Base-by-base conservation (phyloP, 2,888 invertebrate genomes). In the Pheosia gnoma region DNA sequence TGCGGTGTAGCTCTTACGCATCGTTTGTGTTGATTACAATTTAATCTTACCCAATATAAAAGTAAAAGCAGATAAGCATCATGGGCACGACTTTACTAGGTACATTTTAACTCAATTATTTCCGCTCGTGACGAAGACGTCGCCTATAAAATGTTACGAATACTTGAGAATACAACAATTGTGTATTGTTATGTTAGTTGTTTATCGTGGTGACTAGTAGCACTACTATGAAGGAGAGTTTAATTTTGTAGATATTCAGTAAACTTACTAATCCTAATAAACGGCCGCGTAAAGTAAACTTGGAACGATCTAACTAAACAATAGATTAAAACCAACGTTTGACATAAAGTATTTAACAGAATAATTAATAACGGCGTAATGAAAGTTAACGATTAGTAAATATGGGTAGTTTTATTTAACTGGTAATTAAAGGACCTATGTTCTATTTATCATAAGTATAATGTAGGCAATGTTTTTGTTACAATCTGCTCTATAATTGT, bases 71-170 rank as follows among this genome's bases (percentile, higher is more conserved):
- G 41, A 41, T 73, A 52, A 66, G 49, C 60, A 61, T 78, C 76
- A 76, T 77, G 79, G 60, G 61, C 80, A 83, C 79, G 79, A 80
- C 61, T 69, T 67, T 58, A 59, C 59, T 65, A 71, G 65, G 57
- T 65, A 71, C 65, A 66, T 74, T 69, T 69, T 68, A 70, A 68
- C 70, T 68, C 62, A 77, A 82, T 85, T 81, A 74, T 80, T 74
- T 78, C 60, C 77, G 80, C 75, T 82, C 79, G 80, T 80, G 79
- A 75, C 74, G 71, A 74, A 69, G 57, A 59, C 58, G 54, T 25
- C 41, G 59, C 62, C 59, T 62, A 62, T 68, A 72, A 69, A 66
- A 66, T 65, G 63, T 57, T 37, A 66, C 54, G 45, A 65, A 59
- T 67, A 70, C 59, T 63, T 58, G 60, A 45, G 54, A 64, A 59